A percentile compares a stretch with the other conserved stretches of the same genome.
Evolutionary conservation across 2,113 vertebrate genomes (phyloP).

Genomic region (Crocuta crocuta): DNA sequence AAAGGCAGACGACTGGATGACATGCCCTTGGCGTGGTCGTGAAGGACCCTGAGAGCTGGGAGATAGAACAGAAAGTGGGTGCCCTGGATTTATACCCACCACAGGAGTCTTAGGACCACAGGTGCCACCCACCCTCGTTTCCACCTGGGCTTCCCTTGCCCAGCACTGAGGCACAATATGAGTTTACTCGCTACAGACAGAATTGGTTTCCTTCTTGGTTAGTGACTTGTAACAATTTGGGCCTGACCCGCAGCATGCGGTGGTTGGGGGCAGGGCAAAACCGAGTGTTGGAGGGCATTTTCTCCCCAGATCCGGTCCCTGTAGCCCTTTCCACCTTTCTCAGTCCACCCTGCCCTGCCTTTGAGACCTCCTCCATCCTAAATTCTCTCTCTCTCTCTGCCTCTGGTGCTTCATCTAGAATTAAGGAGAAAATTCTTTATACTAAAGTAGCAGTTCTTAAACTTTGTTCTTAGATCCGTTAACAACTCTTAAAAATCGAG

Average conservation of each 20-base stretch:
- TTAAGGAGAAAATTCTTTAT: slow-evolving; percentile 10
- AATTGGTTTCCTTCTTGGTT: not conserved
- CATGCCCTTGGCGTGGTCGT: not conserved
- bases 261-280: not conserved
- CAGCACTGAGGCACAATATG: not conserved
- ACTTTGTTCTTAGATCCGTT: not conserved
- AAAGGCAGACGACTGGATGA: not conserved
- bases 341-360: not conserved
- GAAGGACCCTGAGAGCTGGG: not conserved
- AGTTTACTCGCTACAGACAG: not conserved
- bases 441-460: not conserved
- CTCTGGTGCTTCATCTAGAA: not conserved
- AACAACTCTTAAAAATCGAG: not conserved
- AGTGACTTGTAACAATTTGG: not conserved
- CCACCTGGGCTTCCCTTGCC: not conserved
- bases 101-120: not conserved
- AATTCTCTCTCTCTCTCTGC: not conserved
- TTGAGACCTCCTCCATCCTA: not conserved
- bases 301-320: not conserved
- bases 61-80: not conserved
- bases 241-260: not conserved
- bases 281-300: not conserved
- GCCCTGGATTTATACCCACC: not conserved
- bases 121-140: not conserved
- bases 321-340: not conserved